Evolutionary conservation across 2,797 vertebrate species (phyloP), one percentile per base, ranked within the genome.

Genomic region (Acrossocheilus wenchowensis): DNA sequence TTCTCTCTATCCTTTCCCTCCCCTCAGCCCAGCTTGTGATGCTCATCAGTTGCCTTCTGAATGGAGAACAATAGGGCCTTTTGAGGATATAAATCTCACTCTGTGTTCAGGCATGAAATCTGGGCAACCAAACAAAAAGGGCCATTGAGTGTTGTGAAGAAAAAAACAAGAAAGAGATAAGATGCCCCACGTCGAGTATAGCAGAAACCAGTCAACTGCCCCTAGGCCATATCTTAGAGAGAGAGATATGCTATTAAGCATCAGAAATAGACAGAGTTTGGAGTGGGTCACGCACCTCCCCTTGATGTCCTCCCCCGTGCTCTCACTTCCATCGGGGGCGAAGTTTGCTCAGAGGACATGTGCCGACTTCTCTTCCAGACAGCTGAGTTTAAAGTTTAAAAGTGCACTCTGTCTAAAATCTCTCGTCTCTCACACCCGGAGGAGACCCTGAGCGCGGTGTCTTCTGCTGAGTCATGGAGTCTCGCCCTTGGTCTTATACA

Each of bases 111-210:
- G 89, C 93, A 93, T 92, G 93, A 92, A 92, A 94, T 94, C 92
- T 94, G 93, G 91, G 90, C 93, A 93, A 91, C 88, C 89, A 93
- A 92, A 95, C 93, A 97, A 95, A 96, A 95, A 95, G 94, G 92
- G 89, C 93, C 95, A 96, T 95, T 96, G 95, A 97, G 85, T 92
- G 0, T 64, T 85, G 0, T 83, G 90, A 88, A 89, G 84, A 75
- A 82, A 89, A 87, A 90, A 88, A 84, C 81, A 82, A 86, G 39
- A 69, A 84, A 79, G 87, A 89, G 91, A 94, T 92, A 95, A 94
- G 94, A 94, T 90, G 93, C 89, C 93, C 92, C 92, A 91, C 75
- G 89, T 90, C 60, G 82, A 92, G 88, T 87, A 21, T 88, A 89
- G 90, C 75, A 84, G 90, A 93, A 91, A 89, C 60, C 77, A 86